These are phyloP conservation scores for Porites divaricata DNA, from an alignment of 92 coral and sea anemone genomes.

Conservation along the genomic window DNA sequence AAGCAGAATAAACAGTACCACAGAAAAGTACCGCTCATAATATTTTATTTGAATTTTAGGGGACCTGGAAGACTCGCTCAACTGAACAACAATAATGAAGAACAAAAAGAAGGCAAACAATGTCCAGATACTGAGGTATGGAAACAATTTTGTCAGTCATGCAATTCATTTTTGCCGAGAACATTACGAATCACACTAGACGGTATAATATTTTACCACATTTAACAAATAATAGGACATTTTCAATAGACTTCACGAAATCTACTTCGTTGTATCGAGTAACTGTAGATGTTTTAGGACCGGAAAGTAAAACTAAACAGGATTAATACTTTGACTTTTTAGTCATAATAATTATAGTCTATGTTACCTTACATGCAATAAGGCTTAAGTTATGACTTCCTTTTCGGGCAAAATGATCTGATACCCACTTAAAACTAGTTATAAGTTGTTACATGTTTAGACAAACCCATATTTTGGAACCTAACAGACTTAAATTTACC, in stretches of 20 bases:
- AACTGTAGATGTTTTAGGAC: not conserved
- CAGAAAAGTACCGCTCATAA: no score
- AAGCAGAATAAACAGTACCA: no score
- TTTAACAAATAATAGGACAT: not conserved
- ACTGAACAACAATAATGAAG: not conserved
- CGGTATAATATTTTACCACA: not conserved
- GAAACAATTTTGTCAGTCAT: not conserved
- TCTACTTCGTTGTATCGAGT: no score
- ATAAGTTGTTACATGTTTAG: not conserved
- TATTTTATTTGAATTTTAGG: no score
- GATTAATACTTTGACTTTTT: no score
- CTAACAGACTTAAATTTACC: not conserved
- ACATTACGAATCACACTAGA: not conserved
- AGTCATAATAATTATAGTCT: no score
- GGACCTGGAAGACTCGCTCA: not conserved
- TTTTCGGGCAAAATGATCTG: no score
- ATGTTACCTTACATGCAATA: no score
- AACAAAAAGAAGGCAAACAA: no score
- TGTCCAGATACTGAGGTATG: not conserved
- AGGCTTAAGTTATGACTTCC: no score
- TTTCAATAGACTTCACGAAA: not conserved
- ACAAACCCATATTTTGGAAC: not conserved
- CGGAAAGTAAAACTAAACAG: not conserved
- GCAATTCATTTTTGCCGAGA: not conserved
- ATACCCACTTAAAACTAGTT: no score